Percentiles rank a stretch among this genome's conserved stretches.
Evolutionary conservation across 1,140 invertebrate genomes (phyloP).

Genomic region (Archivesica marissinica): DNA sequence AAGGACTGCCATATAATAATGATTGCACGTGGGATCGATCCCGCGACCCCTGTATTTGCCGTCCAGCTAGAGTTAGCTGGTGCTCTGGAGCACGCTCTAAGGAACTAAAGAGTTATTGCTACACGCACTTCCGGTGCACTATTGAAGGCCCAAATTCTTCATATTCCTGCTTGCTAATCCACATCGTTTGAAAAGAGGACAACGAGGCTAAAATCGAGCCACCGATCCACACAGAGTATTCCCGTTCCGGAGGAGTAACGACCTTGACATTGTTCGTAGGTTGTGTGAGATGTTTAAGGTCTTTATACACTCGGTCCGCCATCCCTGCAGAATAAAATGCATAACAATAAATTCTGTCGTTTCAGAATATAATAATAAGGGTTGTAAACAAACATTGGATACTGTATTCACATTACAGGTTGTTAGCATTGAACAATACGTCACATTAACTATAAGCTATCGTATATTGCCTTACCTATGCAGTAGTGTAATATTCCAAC

Average conservation of each 20-base stretch:
- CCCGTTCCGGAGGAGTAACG: conserved; percentile 45
- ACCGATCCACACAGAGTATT: conserved; percentile 43
- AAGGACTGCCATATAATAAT: too few relatives aligned
- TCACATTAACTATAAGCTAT: background rate
- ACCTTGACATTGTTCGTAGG: conserved; percentile 46
- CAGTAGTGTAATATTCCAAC: background rate
- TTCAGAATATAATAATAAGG: too few relatives aligned
- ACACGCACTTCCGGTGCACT: conserved; percentile 61
- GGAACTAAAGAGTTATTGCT: background rate
- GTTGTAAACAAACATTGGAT: too few relatives aligned
- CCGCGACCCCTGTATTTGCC: background rate
- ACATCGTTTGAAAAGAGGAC: conserved; percentile 87
- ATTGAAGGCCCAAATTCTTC: conserved; percentile 92
- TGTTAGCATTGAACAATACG: background rate
- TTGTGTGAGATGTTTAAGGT: background rate
- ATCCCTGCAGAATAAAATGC: background rate
- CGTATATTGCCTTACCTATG: background rate
- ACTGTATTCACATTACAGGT: too few relatives aligned
- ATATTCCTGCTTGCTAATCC: conserved; percentile 89
- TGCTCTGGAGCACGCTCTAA: too few relatives aligned
- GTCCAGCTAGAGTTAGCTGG: background rate
- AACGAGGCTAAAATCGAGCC: conserved; percentile 42
- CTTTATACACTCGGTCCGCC: background rate
- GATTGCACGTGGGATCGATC: background rate
- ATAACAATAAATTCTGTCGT: too few relatives aligned